Percentiles rank a stretch among this genome's conserved stretches.
Evolutionary conservation across 1,140 invertebrate species (phyloP).

Genomic region (Drosophila carrolli): DNA sequence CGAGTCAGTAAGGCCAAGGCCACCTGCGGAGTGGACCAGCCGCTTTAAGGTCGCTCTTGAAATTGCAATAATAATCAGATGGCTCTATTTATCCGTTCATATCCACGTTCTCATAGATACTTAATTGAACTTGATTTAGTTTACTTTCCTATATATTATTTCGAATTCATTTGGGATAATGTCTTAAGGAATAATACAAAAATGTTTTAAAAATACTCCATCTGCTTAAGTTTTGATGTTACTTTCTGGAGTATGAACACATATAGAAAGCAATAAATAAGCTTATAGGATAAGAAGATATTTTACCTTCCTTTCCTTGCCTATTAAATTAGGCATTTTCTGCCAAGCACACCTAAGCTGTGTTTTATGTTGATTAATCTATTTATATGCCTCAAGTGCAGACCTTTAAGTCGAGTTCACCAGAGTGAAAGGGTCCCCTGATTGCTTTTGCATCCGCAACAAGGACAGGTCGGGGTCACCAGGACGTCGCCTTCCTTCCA

Average conservation of each 20-base stretch:
- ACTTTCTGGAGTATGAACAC: no score
- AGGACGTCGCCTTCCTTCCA: neutral
- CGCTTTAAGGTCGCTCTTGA: neutral
- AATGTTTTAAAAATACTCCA: no score
- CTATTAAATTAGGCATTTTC: constrained; percentile 5
- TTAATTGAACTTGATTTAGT: no score
- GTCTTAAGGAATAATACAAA: no score
- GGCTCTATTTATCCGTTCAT: no score
- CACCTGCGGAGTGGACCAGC: constrained; percentile 7
- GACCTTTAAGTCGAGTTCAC: constrained; percentile 10
- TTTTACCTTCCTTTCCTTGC: neutral
- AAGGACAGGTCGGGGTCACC: neutral
- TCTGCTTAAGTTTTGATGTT: no score
- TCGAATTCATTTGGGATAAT: no score
- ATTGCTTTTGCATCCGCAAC: neutral
- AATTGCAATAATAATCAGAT: no score
- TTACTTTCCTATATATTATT: no score
- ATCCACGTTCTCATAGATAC: no score
- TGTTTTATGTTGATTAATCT: constrained; percentile 24
- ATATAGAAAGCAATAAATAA: neutral
- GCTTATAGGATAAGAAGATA: neutral
- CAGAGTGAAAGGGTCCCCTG: constrained; percentile 4
- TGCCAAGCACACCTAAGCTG: constrained; percentile 2
- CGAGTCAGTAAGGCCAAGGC: constrained; percentile 44
- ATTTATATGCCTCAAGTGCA: constrained; percentile 3